Evolutionary conservation across 2,113 vertebrate species (phyloP), one percentile per base, ranked within the genome.

Genomic region (Otolemur garnettii): DNA sequence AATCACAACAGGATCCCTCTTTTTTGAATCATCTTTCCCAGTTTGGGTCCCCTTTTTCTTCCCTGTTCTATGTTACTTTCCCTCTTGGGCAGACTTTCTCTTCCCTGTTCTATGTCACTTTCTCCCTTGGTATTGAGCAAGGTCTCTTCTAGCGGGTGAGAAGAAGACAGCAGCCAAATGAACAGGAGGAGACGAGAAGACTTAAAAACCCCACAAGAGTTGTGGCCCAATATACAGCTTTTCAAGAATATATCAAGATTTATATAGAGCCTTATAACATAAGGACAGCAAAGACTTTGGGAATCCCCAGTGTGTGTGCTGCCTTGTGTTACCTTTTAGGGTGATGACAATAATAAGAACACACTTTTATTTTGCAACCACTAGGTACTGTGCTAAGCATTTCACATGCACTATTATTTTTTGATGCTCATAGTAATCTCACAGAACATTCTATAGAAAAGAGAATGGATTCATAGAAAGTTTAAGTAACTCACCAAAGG

Each of bases 51-150:
- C n/a, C 26, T 55, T 71, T 96, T 10, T 93, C 59, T 19, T 78
- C 28, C 15, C 12, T 81, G 3, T 75, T 55, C 19, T 57, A 62
- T 4, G 7, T 85, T 1, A 4, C 10, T 68, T 68, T 89, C 4
- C 11, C 38, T 89, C 38, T 87, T 81, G 24, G 24, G 28, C 5
- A 95, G 75, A 87, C 26, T 80, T 71, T 96, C 13, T 93, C 59
- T 19, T 78, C 28, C 15, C 12, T 81, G 3, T 75, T 55, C 19
- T 57, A 62, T 4, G 7, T 85, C 1, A 3, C 10, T 68, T 68
- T 89, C 4, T 80, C 2, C 35, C 7, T 33, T 71, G 50, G 19
- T 91, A 3, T 26, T 87, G 50, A 64, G 42, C 7, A 77, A 79
- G 35, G 5, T 18, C 11, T 93, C 15, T 83, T 24, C 35, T 0